These are phyloP conservation scores for Teleiodes luculella DNA, from an alignment of 2,888 invertebrate species.

Conservation along the genomic window DNA sequence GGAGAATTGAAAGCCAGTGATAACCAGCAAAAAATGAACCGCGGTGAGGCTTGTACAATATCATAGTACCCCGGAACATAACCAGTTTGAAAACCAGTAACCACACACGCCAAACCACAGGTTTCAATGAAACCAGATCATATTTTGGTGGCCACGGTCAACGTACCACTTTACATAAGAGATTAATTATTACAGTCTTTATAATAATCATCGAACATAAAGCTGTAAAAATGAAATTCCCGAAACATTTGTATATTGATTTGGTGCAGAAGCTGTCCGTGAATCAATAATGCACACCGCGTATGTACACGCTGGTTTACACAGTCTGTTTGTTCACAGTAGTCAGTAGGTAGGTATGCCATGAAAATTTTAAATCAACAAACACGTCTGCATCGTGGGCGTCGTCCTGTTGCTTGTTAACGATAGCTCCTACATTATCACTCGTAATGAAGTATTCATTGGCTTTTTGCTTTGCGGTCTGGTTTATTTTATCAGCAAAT, in stretches of 20 bases:
- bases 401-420: background rate
- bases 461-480: background rate
- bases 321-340: slow-evolving; percentile 14
- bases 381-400: background rate
- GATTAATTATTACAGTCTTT: background rate
- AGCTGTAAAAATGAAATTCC: too few species aligned
- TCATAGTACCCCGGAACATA: background rate
- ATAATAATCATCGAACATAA: too few species aligned
- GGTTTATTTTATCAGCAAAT: background rate
- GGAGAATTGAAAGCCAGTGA: too few species aligned
- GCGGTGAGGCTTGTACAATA: too few species aligned
- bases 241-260: background rate
- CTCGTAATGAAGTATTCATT: slow-evolving; percentile 10
- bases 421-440: slow-evolving; percentile 13
- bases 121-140: slow-evolving; percentile 13
- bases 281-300: slow-evolving; percentile 17
- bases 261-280: background rate
- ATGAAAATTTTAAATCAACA: slow-evolving; percentile 18
- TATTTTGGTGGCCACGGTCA: slow-evolving; percentile 19
- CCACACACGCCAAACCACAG: slow-evolving; percentile 13
- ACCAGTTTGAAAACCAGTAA: slow-evolving; percentile 7
- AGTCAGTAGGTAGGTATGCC: background rate
- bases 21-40: too few species aligned
- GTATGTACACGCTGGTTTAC: slow-evolving; percentile 10
- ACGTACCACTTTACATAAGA: slow-evolving; percentile 6